These are phyloP conservation scores for Motacilla alba DNA, from an alignment of 2,113 vertebrate species.

Conservation along the genomic window DNA sequence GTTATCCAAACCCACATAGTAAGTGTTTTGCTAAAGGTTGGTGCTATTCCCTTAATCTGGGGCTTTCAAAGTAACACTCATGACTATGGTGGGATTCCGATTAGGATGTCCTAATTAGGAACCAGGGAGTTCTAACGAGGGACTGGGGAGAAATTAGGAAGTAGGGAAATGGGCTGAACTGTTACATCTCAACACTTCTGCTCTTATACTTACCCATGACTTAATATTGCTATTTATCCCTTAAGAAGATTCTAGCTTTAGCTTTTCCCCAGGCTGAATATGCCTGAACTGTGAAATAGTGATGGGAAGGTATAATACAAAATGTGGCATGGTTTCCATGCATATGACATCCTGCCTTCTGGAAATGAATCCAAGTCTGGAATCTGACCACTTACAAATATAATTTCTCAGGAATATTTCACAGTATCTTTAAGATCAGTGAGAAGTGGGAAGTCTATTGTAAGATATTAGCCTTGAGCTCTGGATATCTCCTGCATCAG, in stretches of 20 bases:
- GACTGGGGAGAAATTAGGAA: slow-evolving; percentile 6
- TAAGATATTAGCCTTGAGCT: not conserved
- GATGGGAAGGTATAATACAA: not conserved
- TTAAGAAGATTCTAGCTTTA: slow-evolving; percentile 42
- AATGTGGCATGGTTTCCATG: not conserved
- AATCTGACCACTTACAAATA: not conserved
- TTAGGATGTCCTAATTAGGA: slow-evolving; percentile 6
- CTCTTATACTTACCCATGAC: not conserved
- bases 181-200: not conserved
- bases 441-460: not conserved
- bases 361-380: not conserved
- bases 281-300: not conserved
- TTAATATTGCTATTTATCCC: slow-evolving; percentile 41
- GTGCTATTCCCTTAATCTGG: not conserved
- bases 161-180: not conserved
- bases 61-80: not conserved
- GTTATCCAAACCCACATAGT: not conserved
- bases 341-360: not conserved
- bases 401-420: not conserved
- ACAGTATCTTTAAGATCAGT: not conserved
- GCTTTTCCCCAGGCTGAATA: not conserved
- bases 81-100: not conserved
- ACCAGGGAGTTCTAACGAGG: not conserved
- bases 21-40: not conserved
- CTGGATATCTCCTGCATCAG: not conserved